Base-by-base conservation (phyloP, 2,113 vertebrate species). In the Sander vitreus region DNA sequence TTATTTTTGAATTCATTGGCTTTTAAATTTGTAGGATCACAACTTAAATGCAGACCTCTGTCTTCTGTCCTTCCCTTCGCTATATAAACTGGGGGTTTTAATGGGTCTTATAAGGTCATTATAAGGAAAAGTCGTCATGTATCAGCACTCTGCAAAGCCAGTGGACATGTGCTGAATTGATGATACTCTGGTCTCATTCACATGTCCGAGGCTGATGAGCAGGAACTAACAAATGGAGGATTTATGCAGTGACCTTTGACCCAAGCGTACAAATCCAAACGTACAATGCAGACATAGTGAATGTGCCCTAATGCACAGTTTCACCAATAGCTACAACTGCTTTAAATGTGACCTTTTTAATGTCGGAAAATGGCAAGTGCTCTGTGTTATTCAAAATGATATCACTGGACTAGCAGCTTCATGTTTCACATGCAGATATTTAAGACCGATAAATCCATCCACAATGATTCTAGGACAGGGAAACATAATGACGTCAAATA, bases 211-310 rank as follows among this genome's bases (percentile, higher is more conserved):
- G 69, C 80, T 84, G 51, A 85, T 63, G 76, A 77, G 73, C 73
- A 83, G 71, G 45, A 88, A 82, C 13, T 85, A 88, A 91, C 80
- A 86, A 92, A 93, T 92, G 91, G 91, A 73, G 54, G 69, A 81
- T 93, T 94, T 93, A 94, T 93, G 83, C 92, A 66, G 76, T 66
- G 76, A 85, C 88, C 85, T 90, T 69, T 92, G 80, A 83, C 84
- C 74, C 39, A 4, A 13, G 54, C 12, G 18, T 30, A 51, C 50
- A 65, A 71, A 77, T 62, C 58, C 21, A 78, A 78, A 78, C 11
- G 18, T 45, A 59, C 6, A 11, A 69, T 48, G 27, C 25, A 53
- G n/a, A 58, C 0, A 72, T 3, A 53, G 53, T 30, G 23, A 45
- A 53, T 64, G 43, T 45, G 66, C 54, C 74, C 68, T 72, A 18